Base-by-base conservation (phyloP, 2,797 vertebrate species). In the Catostomus latipinnis region DNA sequence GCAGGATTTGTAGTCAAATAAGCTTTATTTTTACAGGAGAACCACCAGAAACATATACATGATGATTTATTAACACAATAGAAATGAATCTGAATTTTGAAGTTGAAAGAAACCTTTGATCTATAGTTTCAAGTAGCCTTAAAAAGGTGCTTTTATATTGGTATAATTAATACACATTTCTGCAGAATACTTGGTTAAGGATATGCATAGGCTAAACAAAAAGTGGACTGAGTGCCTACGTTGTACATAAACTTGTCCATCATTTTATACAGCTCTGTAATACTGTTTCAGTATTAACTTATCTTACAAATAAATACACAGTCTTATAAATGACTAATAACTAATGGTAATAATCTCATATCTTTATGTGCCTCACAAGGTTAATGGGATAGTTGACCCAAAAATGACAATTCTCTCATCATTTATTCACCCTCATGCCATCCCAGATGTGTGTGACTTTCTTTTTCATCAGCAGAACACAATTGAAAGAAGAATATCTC, bases 1-100 rank as follows among this genome's bases (percentile, higher is more conserved):
- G 52, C 49, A 54, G 10, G 22, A 56, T 16, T 12, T 62, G 57
- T 71, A 18, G 6, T 62, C 34, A 71, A 71, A 71, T 63, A 71
- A 11, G 12, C 50, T 78, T 71, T 78, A 63, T 78, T 65, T 71
- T 46, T n/a, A 62, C 76, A 78, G n/a, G 57, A 50, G 18, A 69
- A 45, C 57, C 12, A 54, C 6, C 34, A 78, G 43, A 76, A 57
- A 6, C 11, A 11, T 67, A 10, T 46, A 65, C 43, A 62, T 11
- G 18, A 62, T 11, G 18, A n/a, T 52, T 60, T 50, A 56, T 56
- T 71, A 63, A 56, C 58, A 53, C 5, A n/a, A 71, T 9, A 53
- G n/a, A 16, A 63, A 62, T 12, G 0, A 62, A 60, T 52, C 46
- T 52, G 13, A 62, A 52, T 45, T 65, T 48, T 57, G 69, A 50